phyloP scores from a whole-genome alignment of 1,140 invertebrate genomes.

The Pteromalus puparum region DNA sequence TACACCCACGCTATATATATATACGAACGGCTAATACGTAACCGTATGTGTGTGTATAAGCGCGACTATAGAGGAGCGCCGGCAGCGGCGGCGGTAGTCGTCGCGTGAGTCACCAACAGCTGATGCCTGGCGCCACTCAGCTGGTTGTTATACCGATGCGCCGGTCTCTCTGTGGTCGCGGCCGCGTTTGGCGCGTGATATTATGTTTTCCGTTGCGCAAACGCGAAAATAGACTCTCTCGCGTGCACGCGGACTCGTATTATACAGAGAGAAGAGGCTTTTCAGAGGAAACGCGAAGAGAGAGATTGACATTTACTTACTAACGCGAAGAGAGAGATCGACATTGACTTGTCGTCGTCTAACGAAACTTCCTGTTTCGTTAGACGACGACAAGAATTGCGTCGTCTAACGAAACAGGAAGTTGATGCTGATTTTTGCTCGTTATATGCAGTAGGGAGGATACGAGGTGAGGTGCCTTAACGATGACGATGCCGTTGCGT shows the following conservation, averaged over 20 bases:
- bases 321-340: too few relatives aligned
- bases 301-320: too few relatives aligned
- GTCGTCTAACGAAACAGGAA: not conserved
- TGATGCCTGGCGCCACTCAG: conserved; percentile 73
- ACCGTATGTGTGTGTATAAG: not conserved
- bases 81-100: not conserved
- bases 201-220: not conserved
- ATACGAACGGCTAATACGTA: not conserved
- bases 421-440: not conserved
- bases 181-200: not conserved
- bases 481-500: not conserved
- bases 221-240: not conserved
- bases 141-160: conserved; percentile 66
- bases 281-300: not conserved
- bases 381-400: too few relatives aligned
- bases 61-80: not conserved
- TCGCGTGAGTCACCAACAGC: conserved; percentile 69
- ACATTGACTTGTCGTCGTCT: too few relatives aligned
- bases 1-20: not conserved
- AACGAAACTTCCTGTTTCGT: too few relatives aligned
- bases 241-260: too few relatives aligned
- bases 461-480: not conserved
- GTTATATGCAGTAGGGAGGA: not conserved
- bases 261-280: not conserved
- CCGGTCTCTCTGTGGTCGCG: conserved; percentile 6